These are phyloP conservation scores for Phalacrocorax brasilianus DNA, from an alignment of 2,113 vertebrate genomes.

Conservation along the genomic window DNA sequence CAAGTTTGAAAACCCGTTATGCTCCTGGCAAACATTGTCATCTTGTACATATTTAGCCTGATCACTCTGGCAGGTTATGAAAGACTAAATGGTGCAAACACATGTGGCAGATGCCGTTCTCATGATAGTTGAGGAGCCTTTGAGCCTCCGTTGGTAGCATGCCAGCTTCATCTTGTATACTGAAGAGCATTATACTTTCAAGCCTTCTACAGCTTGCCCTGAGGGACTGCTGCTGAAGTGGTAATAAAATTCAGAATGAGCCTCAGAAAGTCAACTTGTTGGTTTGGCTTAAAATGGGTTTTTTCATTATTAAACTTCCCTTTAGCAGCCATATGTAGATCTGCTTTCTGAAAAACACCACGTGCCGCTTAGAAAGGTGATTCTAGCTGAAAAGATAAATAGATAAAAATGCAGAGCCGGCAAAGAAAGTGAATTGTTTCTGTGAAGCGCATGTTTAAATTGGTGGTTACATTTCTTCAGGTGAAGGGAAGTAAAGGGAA, in stretches of 20 bases:
- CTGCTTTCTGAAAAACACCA: neutral
- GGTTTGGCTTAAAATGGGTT: neutral
- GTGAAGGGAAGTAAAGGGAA: neutral
- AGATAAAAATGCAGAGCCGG: neutral
- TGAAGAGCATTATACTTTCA: constrained; percentile 22
- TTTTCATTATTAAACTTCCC: constrained; percentile 1
- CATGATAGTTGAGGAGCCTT: neutral
- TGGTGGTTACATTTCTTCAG: neutral
- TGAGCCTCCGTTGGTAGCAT: neutral
- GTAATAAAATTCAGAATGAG: constrained; percentile 30
- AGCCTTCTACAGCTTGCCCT: neutral
- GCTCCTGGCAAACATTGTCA: constrained; percentile 12
- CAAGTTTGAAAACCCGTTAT: neutral
- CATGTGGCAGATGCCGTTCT: constrained; percentile 46
- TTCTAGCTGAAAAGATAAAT: neutral
- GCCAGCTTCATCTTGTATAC: neutral
- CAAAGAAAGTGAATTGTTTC: neutral
- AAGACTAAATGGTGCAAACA: constrained; percentile 23
- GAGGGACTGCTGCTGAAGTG: constrained; percentile 48
- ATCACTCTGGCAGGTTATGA: constrained; percentile 28
- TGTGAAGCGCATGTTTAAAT: neutral
- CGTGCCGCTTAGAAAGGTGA: neutral
- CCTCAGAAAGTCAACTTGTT: constrained; percentile 27
- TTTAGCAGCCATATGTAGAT: constrained; percentile 8
- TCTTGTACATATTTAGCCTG: constrained; percentile 6